Evolutionary conservation across 2,797 vertebrate genomes (phyloP).

Genomic region (Bradypodion pumilum): DNA sequence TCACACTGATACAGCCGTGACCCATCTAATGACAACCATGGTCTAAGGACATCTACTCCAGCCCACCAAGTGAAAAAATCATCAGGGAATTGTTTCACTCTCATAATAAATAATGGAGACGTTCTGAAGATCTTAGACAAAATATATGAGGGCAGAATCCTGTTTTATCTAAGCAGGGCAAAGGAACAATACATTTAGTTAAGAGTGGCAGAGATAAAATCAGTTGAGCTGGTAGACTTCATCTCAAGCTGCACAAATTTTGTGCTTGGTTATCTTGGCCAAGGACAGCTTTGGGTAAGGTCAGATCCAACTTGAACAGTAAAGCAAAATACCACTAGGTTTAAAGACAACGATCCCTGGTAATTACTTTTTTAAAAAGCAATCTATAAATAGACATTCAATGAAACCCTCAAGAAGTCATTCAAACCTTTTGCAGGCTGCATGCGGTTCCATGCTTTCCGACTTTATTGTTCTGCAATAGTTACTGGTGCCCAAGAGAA

Average conservation of each 20-base stretch:
- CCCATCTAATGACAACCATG: neutral
- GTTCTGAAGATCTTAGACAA: neutral
- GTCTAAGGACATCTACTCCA: neutral
- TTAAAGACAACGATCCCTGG: constrained; percentile 1
- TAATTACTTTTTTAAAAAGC: neutral
- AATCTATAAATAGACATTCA: constrained; percentile 11
- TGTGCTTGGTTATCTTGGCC: neutral
- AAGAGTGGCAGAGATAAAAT: neutral
- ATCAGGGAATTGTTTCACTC: neutral
- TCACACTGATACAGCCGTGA: neutral
- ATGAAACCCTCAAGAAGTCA: constrained; percentile 7
- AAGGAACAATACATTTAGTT: neutral
- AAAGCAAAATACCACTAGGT: neutral
- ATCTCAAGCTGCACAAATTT: neutral
- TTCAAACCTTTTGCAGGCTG: constrained; percentile 8
- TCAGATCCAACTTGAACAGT: neutral
- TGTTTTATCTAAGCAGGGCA: neutral
- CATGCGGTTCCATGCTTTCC: neutral
- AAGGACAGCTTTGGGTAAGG: neutral
- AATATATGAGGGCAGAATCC: neutral
- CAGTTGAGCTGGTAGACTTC: neutral
- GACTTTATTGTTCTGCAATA: constrained; percentile 3
- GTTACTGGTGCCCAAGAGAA: neutral
- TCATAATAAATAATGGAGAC: neutral
- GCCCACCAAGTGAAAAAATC: neutral